Base-by-base conservation (phyloP, 2,113 vertebrate species). In the Nyctereutes procyonoides region DNA sequence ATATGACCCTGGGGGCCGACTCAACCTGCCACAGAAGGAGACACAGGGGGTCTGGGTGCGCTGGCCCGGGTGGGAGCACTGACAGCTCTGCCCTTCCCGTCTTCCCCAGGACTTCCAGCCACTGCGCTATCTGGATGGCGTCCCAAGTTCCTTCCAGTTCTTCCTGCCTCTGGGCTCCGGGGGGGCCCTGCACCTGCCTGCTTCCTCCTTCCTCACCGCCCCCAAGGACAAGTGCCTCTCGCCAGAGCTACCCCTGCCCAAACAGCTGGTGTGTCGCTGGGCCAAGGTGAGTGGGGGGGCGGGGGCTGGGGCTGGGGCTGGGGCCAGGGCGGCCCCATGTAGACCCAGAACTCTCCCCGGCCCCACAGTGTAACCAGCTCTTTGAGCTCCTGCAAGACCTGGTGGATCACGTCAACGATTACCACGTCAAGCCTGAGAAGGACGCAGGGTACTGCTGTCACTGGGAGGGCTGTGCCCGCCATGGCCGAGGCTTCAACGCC, bases 391-490 rank as follows among this genome's bases (percentile, higher is more conserved):
- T 99, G 95, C 99, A 99, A 99, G 99, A 99, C 98, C 98, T 99
- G 73, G 99, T 99, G 97, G 99, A 99, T 97, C 99, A 99, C 0
- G 99, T 99, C 97, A 99, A 99, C 0, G 99, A 99, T 98, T 99
- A 99, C 98, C 99, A 99, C 0, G 99, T 99, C 93, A 99, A 99
- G 97, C 99, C 99, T 0, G 99, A 99, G 98, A 99, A 99, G 98
- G 99, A 99, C 6, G 99, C 99, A 0, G 99, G 99, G 86, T 99
- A 99, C 98, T 99, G 99, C 98, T 99, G 99, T 98, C 99, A 99
- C 98, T 99, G 99, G 99, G 99, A 99, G 97, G 99, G 99, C 97
- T 99, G 99, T 19, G 99, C 99, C 81, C 99, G 99, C 95, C 99
- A 99, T 1, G 99, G 99, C 95, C 98, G 99, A 48, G 99, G 99